Base-by-base conservation (phyloP, 1,140 invertebrate genomes). In the Heterodera schachtii region DNA sequence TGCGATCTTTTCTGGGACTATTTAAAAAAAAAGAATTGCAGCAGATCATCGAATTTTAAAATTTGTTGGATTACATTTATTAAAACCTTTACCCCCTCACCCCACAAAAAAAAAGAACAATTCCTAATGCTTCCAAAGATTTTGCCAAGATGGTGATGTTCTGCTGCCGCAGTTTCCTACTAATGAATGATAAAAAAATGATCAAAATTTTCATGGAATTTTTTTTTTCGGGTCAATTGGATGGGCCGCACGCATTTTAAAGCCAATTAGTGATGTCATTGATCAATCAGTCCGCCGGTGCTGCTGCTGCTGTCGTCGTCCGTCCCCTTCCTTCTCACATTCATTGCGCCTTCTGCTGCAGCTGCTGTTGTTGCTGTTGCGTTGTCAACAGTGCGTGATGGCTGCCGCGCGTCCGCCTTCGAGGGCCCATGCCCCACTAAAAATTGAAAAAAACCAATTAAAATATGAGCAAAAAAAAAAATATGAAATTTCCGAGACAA, bases 371-470 rank as follows among this genome's bases (percentile, higher is more conserved):
- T 19, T 64, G 19, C 16, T 64, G 57, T 19, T 64, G 57, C 57
- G 57, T 13, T 64, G 57, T 64, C 57, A 64, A 64, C 57, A 64
- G 57, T 19, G 57, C 5, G 16, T 64, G 57, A 64, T 71, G 69
- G 69, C 69, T n/a, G 69, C 41, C 21, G 41, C 57, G 57, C 11
- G 13, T 64, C 44, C 69, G 31, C n/a, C 69, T n/a, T 2, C 21
- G 69, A 41, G 69, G 66, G 47, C 71, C 71, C 79, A 81, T 79
- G n/a, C 69, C 69, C 76, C 69, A 81, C 49, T 80, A 44, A 80
- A 74, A 81, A 66, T 47, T 3, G 52, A 71, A n/a, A 6, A n/a
- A 21, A 31, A 31, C 0, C 31, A 31, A 31, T 78, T 79, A 44
- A 31, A 57, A 41, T 76, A 80, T 75, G 46, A 81, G 47, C 9